A percentile compares a stretch with the other conserved stretches of the same genome.
These are phyloP conservation scores for Cygnus buccinator DNA, from an alignment of 2,113 vertebrate genomes.

Conservation along the genomic window DNA sequence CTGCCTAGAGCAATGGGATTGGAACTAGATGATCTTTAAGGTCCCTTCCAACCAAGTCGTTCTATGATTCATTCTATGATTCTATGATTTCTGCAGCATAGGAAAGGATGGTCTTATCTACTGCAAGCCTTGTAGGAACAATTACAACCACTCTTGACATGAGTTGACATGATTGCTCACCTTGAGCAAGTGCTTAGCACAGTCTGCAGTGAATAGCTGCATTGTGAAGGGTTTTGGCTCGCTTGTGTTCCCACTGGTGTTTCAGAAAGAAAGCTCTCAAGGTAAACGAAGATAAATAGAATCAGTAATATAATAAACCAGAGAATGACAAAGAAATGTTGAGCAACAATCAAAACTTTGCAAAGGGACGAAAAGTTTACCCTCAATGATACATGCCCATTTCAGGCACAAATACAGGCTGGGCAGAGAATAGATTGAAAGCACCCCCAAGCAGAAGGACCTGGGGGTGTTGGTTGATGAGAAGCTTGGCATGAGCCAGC, in stretches of 20 bases:
- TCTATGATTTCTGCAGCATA: accelerated
- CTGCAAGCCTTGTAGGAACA: background rate
- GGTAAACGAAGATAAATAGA: background rate
- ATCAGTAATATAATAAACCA: background rate
- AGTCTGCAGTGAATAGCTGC: background rate
- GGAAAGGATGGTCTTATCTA: background rate
- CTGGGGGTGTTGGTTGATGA: no score
- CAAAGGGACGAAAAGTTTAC: background rate
- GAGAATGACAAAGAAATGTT: background rate
- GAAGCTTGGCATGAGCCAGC: no score
- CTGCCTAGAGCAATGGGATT: no score
- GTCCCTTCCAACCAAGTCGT: no score
- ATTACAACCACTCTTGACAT: background rate
- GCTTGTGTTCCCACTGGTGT: background rate
- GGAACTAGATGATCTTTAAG: no score
- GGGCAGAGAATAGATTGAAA: no score
- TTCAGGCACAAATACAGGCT: no score
- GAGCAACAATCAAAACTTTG: background rate
- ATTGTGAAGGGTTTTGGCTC: background rate
- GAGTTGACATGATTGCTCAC: background rate
- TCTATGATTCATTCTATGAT: no score
- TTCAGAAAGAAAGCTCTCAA: background rate
- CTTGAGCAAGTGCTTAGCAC: accelerated
- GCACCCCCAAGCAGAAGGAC: no score
- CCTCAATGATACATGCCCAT: background rate